phyloP scores from a whole-genome alignment of 2,797 vertebrate genomes.

The Notamacropus eugenii region DNA sequence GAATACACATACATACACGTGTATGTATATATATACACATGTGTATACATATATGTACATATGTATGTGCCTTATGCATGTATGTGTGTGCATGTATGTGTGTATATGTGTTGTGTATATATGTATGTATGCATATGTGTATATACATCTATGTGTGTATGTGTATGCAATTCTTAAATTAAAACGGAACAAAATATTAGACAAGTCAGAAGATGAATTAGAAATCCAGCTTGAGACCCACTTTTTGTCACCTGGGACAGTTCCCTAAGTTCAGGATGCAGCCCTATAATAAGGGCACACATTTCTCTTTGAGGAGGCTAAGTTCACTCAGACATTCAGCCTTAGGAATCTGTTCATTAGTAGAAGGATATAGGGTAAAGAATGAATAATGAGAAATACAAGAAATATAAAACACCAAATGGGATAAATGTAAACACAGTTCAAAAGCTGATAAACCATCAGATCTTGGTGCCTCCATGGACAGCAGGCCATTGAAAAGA shows the following conservation, averaged over 20 bases:
- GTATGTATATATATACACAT: too few relatives aligned
- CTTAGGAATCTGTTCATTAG: neutral
- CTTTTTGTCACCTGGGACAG: neutral
- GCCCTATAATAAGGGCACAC: neutral
- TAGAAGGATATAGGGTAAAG: neutral
- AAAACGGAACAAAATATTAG: neutral
- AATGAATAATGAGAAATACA: neutral
- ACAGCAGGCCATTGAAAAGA: neutral
- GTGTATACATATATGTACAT: too few relatives aligned
- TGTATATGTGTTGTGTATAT: too few relatives aligned
- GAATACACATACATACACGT: too few relatives aligned
- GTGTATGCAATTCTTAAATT: neutral
- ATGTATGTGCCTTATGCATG: too few relatives aligned
- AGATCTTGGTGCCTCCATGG: neutral
- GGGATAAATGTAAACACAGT: neutral
- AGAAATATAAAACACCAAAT: neutral
- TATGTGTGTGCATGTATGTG: neutral
- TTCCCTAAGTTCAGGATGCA: neutral
- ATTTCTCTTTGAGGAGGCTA: neutral
- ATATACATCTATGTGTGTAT: too few relatives aligned
- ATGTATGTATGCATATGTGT: too few relatives aligned
- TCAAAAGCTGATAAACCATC: neutral
- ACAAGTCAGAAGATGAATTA: neutral
- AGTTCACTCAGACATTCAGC: neutral
- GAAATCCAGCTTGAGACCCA: too few relatives aligned